A percentile compares a stretch with the other conserved stretches of the same genome.
phyloP scores from a whole-genome alignment of 2,113 vertebrate genomes.

The Columba janthina region DNA sequence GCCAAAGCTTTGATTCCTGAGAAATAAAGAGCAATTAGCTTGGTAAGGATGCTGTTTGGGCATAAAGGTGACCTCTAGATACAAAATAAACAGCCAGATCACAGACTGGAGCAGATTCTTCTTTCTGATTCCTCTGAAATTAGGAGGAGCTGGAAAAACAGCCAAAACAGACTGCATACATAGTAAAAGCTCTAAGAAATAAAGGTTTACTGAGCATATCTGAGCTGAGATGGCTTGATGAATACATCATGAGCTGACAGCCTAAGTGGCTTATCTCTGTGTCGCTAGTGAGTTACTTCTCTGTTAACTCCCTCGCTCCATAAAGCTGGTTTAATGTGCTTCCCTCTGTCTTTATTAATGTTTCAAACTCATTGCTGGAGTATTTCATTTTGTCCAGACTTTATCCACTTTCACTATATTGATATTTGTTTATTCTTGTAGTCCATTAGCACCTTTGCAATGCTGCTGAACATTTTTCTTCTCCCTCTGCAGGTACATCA shows the following conservation, averaged over 20 bases:
- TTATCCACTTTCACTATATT: background rate
- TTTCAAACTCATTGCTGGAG: background rate
- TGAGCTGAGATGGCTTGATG: background rate
- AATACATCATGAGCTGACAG: conserved; percentile 4
- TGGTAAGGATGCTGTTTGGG: background rate
- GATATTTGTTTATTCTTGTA: background rate
- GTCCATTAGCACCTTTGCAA: background rate
- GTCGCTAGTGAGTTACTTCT: background rate
- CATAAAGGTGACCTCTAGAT: conserved; percentile 21
- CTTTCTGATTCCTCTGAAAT: background rate
- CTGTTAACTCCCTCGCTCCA: background rate
- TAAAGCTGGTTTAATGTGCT: background rate
- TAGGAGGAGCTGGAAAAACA: background rate
- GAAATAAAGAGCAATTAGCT: background rate
- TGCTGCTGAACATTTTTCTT: background rate
- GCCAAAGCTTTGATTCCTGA: background rate
- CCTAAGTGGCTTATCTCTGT: conserved; percentile 8
- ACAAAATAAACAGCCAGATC: background rate
- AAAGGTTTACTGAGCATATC: conserved; percentile 28
- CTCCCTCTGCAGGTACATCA: background rate
- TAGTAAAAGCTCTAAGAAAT: background rate
- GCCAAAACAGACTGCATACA: background rate
- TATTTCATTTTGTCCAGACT: background rate
- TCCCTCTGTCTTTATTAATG: background rate
- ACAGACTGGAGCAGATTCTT: background rate